Percentiles rank a stretch among this genome's conserved stretches.
These are phyloP conservation scores for Porites rus DNA, from an alignment of 92 coral and sea anemone species.

Conservation along the genomic window DNA sequence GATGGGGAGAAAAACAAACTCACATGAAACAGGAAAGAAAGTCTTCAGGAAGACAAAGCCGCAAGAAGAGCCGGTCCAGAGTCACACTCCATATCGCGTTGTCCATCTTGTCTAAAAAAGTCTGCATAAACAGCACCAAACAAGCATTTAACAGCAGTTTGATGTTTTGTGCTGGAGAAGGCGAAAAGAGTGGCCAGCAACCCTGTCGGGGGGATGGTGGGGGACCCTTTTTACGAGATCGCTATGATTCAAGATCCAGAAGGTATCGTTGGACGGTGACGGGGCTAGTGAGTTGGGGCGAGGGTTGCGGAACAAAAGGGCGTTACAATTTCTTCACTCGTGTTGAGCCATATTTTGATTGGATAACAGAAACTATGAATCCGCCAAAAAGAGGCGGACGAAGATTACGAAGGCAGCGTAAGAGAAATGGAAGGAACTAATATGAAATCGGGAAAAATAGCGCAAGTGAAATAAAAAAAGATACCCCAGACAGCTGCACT, in stretches of 20 bases:
- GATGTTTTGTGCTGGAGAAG: constrained; percentile 86
- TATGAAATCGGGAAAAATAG: background rate
- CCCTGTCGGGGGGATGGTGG: constrained; percentile 90
- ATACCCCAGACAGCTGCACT: too few relatives aligned
- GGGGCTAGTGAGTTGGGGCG: constrained; percentile 90
- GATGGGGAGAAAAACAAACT: constrained; percentile 47
- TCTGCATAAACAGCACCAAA: constrained; percentile 59
- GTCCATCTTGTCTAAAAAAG: constrained; percentile 40
- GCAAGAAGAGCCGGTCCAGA: constrained; percentile 45
- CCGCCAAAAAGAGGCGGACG: constrained; percentile 22
- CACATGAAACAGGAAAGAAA: constrained; percentile 21
- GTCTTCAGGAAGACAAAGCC: constrained; percentile 11
- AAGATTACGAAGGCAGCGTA: constrained; percentile 4
- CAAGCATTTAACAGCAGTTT: constrained; percentile 63
- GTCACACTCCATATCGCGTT: constrained; percentile 63
- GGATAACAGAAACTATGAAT: constrained; percentile 60
- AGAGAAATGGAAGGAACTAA: background rate
- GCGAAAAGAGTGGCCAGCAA: constrained; percentile 64
- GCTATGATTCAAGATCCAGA: constrained; percentile 56
- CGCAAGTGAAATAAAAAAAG: too few relatives aligned
- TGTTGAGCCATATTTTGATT: constrained; percentile 69
- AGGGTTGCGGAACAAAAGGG: constrained; percentile 68
- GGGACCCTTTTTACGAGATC: constrained; percentile 79
- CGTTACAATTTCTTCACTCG: constrained; percentile 82
- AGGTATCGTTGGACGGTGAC: constrained; percentile 82